These are phyloP conservation scores for Petrocephalus zakoni DNA, from an alignment of 2,113 vertebrate species.

Conservation along the genomic window DNA sequence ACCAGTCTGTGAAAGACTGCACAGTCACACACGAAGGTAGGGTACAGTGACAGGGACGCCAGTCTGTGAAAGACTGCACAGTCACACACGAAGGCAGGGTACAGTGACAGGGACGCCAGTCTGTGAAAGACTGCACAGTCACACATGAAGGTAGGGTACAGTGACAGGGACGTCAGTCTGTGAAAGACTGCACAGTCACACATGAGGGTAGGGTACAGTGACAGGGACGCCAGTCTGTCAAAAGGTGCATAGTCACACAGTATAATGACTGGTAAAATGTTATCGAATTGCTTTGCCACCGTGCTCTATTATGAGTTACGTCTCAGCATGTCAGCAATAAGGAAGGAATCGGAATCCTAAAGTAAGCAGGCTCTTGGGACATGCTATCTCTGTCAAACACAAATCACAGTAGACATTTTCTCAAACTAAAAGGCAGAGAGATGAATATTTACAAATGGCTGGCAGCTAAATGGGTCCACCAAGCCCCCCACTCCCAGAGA, in stretches of 20 bases:
- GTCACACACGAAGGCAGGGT: neutral
- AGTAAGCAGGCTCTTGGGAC: slow-evolving; percentile 12
- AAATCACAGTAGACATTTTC: slow-evolving; percentile 17
- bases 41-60: neutral
- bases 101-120: too few relatives aligned
- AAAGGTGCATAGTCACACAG: neutral
- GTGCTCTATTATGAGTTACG: slow-evolving; percentile 1
- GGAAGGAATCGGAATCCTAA: neutral
- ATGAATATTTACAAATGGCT: slow-evolving; percentile 22
- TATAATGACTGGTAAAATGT: neutral
- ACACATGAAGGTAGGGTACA: neutral
- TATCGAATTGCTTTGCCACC: neutral
- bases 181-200: neutral
- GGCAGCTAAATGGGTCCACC: slow-evolving; percentile 4
- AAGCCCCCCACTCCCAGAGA: neutral
- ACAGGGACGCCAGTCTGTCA: neutral
- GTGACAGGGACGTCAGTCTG: neutral
- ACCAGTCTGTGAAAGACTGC: too few relatives aligned
- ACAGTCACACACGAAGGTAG: neutral
- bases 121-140: neutral
- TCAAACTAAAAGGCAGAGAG: neutral
- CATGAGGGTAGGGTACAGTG: neutral
- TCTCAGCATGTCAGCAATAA: slow-evolving; percentile 3
- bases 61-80: neutral
- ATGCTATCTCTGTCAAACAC: slow-evolving; percentile 3